These are phyloP conservation scores for Idris sp. DNA, from an alignment of 1,140 invertebrate species.

Conservation along the genomic window DNA sequence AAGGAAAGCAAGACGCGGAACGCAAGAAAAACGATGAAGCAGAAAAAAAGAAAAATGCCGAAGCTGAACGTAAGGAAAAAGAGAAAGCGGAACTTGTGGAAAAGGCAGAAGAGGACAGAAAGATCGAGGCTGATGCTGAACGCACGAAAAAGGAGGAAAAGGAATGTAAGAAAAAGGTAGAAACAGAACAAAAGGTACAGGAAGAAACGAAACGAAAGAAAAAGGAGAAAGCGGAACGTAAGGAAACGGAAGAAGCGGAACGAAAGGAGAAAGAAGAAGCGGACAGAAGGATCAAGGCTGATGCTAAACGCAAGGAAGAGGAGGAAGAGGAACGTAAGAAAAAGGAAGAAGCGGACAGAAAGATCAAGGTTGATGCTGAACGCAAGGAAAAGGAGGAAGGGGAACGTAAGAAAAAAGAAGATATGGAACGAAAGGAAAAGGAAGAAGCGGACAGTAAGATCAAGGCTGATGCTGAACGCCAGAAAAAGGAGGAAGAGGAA, in stretches of 20 bases:
- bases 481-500: conserved; percentile 51
- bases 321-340: conserved; percentile 39
- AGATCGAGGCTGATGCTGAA: conserved; percentile 45
- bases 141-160: conserved; percentile 45
- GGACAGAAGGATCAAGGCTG: no score
- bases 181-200: conserved; percentile 15
- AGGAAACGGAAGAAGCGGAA: conserved; percentile 25
- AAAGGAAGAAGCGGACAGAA: conserved; percentile 36
- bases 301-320: conserved; percentile 36
- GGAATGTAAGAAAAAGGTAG: conserved; percentile 38
- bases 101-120: conserved; percentile 47
- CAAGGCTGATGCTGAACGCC: conserved; percentile 11
- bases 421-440: conserved; percentile 36
- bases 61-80: conserved; percentile 39
- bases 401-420: no score
- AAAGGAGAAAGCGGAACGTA: conserved; percentile 32
- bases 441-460: no score
- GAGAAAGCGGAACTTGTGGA: conserved; percentile 48
- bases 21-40: no score
- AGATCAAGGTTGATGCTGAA: no score
- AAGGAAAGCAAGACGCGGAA: conserved; percentile 6
- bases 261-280: conserved; percentile 13
- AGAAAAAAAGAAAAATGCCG: conserved; percentile 44
- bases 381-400: no score
- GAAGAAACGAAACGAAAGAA: no score